phyloP scores from a whole-genome alignment of 53 echinoderm and acorn worm species.

The Arbacia lixula region DNA sequence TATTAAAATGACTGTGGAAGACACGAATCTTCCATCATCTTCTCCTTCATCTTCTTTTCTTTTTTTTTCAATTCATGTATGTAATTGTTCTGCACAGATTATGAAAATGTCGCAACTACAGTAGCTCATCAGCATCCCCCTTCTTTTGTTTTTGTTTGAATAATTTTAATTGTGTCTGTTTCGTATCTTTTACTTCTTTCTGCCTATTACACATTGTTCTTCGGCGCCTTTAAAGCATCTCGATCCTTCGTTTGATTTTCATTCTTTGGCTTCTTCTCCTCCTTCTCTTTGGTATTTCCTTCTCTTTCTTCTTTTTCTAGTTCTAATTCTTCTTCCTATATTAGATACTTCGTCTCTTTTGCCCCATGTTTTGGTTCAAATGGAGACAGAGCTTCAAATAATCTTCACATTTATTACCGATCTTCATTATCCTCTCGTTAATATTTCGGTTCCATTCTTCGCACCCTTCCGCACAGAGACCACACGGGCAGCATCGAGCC shows the following conservation, averaged over 20 bases:
- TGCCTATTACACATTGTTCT: neutral
- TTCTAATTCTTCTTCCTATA: neutral
- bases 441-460: neutral
- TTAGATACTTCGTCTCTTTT: neutral
- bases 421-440: neutral
- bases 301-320: neutral
- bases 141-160: no score
- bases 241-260: no score
- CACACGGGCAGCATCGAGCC: conserved; percentile 22
- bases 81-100: no score
- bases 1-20: no score
- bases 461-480: neutral
- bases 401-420: neutral
- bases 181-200: no score
- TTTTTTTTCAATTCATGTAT: no score
- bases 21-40: no score
- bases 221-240: neutral
- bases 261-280: neutral
- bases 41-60: no score
- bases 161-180: no score
- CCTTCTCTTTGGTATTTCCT: neutral
- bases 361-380: neutral
- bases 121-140: neutral
- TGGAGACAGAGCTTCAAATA: no score
- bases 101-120: no score